These are phyloP conservation scores for Callipepla californica DNA, from an alignment of 2,113 vertebrate species.

Conservation along the genomic window DNA sequence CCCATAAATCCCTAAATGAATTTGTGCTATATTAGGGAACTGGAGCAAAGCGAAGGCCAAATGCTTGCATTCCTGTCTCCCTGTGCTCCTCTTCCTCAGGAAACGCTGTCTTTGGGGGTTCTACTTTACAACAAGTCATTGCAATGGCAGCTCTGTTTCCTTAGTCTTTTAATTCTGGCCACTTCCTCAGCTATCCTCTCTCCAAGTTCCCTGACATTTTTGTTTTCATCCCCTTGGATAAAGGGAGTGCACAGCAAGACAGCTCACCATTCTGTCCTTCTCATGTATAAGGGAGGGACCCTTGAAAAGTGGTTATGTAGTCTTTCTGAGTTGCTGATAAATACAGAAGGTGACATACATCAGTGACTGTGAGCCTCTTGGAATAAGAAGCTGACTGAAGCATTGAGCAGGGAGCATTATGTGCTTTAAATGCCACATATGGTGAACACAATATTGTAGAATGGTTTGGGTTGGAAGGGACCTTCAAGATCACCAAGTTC, in stretches of 20 bases:
- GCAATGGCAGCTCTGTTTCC: not conserved
- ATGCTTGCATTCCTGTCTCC: not conserved
- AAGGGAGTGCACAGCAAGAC: not conserved
- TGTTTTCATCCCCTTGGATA: not conserved
- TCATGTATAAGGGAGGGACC: not conserved
- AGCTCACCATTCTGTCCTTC: not conserved
- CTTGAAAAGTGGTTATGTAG: not conserved
- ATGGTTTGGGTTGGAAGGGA: no score
- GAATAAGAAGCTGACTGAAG: not conserved
- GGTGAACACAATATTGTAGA: not conserved
- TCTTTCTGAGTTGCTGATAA: not conserved
- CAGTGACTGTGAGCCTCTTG: not conserved
- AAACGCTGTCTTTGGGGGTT: not conserved
- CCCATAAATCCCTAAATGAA: conserved; percentile 57
- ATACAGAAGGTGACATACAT: not conserved
- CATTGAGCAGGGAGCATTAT: not conserved
- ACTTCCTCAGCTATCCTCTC: not conserved
- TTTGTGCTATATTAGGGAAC: conserved; percentile 60
- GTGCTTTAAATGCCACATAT: not conserved
- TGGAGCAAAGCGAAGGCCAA: conserved; percentile 36
- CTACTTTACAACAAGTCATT: not conserved
- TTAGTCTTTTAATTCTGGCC: not conserved
- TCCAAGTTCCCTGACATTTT: not conserved
- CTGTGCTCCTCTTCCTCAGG: not conserved
- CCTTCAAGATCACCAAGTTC: no score